phyloP scores from a whole-genome alignment of 2,888 invertebrate genomes.

The Palloptera scutellata region DNA sequence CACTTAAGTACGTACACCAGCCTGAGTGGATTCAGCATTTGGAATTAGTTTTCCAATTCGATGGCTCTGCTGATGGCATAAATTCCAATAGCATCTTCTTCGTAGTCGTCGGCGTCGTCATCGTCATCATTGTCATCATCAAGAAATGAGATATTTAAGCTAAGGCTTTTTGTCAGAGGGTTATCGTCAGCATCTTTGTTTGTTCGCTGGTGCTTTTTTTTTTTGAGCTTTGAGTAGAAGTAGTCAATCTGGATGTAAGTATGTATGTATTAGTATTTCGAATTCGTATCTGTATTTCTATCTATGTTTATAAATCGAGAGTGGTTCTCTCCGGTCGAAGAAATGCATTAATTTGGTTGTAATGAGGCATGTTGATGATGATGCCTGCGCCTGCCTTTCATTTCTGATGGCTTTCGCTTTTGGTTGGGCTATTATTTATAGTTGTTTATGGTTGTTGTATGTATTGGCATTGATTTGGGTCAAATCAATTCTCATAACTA shows the following conservation, averaged over 20 bases:
- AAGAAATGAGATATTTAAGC: slow-evolving; percentile 7
- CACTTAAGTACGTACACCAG: slow-evolving; percentile 19
- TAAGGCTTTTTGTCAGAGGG: neutral
- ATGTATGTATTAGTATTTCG: too few species aligned
- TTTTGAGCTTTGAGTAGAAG: too few species aligned
- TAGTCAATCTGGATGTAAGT: too few species aligned
- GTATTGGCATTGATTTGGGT: slow-evolving; percentile 1
- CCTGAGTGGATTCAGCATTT: slow-evolving; percentile 41
- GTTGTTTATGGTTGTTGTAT: slow-evolving; percentile 1
- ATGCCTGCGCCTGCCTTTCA: slow-evolving; percentile 27
- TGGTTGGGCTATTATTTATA: neutral
- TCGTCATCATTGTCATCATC: neutral
- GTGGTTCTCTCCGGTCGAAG: slow-evolving; percentile 25
- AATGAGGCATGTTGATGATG: slow-evolving; percentile 35
- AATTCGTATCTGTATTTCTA: too few species aligned
- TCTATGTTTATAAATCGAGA: too few species aligned
- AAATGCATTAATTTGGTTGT: slow-evolving; percentile 50
- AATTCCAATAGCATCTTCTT: slow-evolving; percentile 31
- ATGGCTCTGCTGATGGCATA: slow-evolving; percentile 47
- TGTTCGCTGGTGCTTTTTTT: too few species aligned
- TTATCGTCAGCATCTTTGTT: too few species aligned
- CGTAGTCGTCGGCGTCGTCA: too few species aligned
- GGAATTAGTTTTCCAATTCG: slow-evolving; percentile 55
- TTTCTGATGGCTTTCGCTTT: neutral
- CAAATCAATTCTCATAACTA: slow-evolving; percentile 26